phyloP scores from a whole-genome alignment of 2,797 vertebrate genomes.

The Bufotes viridis region DNA sequence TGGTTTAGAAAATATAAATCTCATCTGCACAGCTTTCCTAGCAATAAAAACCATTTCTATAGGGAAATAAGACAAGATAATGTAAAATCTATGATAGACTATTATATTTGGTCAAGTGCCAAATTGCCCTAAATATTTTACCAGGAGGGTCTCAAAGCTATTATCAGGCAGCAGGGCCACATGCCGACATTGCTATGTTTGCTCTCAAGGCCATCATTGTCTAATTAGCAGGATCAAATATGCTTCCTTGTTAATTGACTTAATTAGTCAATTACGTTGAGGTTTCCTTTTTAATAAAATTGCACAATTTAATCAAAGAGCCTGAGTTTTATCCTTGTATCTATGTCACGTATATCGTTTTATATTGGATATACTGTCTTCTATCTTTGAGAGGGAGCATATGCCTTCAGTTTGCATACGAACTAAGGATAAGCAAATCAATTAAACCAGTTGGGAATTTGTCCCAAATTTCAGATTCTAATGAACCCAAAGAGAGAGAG shows the following conservation, averaged over 20 bases:
- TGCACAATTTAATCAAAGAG: slow-evolving; percentile 36
- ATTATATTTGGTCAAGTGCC: slow-evolving; percentile 39
- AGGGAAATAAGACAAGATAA: slow-evolving; percentile 43
- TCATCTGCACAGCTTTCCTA: slow-evolving; percentile 33
- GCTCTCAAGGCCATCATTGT: slow-evolving; percentile 47
- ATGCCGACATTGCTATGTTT: slow-evolving; percentile 20
- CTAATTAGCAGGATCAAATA: slow-evolving; percentile 58
- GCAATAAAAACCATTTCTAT: slow-evolving; percentile 45
- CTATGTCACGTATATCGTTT: neutral
- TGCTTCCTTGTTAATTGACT: slow-evolving; percentile 49
- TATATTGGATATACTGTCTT: neutral
- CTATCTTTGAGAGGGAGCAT: neutral
- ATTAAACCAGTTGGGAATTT: too few relatives aligned
- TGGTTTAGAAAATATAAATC: slow-evolving; percentile 23
- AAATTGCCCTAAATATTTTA: slow-evolving; percentile 50
- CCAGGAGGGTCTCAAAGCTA: slow-evolving; percentile 45
- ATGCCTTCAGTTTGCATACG: neutral
- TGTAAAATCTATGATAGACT: slow-evolving; percentile 35
- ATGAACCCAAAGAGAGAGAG: too few relatives aligned
- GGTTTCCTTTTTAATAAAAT: slow-evolving; percentile 52
- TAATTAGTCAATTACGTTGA: slow-evolving; percentile 56
- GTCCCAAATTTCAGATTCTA: too few relatives aligned
- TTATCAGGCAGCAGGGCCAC: slow-evolving; percentile 22
- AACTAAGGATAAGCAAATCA: too few relatives aligned
- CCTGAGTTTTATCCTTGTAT: slow-evolving; percentile 29